Evolutionary conservation across 2,888 invertebrate species (phyloP).

Genomic region (Euclidia mi): DNA sequence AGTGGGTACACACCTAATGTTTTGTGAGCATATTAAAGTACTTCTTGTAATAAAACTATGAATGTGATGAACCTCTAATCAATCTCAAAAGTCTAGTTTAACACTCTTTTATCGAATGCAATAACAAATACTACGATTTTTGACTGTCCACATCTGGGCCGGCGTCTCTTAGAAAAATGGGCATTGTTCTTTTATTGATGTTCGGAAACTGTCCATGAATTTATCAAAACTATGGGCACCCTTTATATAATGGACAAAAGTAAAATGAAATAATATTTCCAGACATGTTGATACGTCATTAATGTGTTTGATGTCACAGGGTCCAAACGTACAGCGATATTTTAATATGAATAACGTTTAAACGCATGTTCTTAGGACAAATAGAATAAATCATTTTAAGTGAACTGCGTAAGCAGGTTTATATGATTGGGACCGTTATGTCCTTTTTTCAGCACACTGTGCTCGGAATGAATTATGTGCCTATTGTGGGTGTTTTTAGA

Average conservation of each 20-base stretch:
- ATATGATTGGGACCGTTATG: background rate
- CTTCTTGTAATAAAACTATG: no score
- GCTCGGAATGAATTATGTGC: no score
- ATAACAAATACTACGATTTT: no score
- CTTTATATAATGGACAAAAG: constrained; percentile 32
- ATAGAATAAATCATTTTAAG: background rate
- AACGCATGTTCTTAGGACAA: background rate
- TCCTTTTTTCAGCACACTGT: background rate
- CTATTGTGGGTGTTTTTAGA: no score
- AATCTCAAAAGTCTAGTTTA: no score
- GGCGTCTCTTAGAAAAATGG: no score
- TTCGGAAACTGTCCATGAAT: background rate
- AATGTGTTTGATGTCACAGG: constrained; percentile 23
- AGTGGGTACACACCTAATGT: no score
- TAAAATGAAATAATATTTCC: constrained; percentile 48
- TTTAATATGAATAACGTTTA: constrained; percentile 5
- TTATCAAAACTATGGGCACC: constrained; percentile 11
- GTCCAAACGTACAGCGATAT: background rate
- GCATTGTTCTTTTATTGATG: no score
- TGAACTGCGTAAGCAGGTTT: constrained; percentile 5
- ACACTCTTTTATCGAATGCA: no score
- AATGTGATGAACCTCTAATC: no score
- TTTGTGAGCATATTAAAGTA: no score
- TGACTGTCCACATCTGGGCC: no score
- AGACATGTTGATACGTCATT: constrained; percentile 29